phyloP scores from a whole-genome alignment of 1,140 invertebrate species.

The Caerostris extrusa region DNA sequence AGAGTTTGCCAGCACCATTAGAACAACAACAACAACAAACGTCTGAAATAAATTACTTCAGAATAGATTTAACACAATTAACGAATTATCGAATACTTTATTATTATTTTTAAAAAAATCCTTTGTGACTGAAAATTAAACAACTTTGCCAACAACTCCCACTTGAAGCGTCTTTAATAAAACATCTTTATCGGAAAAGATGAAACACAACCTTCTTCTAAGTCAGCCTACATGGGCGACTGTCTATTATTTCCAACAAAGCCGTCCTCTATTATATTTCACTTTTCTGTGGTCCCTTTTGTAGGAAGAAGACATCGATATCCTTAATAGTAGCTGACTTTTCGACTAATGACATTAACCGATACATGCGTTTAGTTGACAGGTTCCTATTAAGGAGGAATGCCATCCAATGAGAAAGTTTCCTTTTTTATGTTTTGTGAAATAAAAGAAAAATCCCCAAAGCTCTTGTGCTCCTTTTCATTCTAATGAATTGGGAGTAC shows the following conservation, averaged over 20 bases:
- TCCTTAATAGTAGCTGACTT: background rate
- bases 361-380: background rate
- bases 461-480: background rate
- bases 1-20: too few species aligned
- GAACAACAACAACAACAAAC: too few species aligned
- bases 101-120: too few species aligned
- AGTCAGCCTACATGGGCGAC: background rate
- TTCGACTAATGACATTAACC: constrained; percentile 35
- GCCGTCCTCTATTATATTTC: background rate
- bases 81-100: too few species aligned
- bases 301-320: background rate
- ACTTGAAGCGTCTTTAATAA: too few species aligned
- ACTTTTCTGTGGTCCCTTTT: background rate
- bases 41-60: too few species aligned
- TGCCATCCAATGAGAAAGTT: background rate
- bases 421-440: background rate
- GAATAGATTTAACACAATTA: too few species aligned
- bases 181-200: background rate
- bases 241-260: background rate
- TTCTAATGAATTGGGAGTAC: too few species aligned
- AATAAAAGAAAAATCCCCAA: background rate
- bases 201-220: background rate
- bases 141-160: too few species aligned
- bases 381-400: background rate
- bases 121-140: too few species aligned